Percentiles rank a stretch among this genome's conserved stretches.
phyloP scores from a whole-genome alignment of 2,888 invertebrate genomes.

The Lasioglossum villosulum region DNA sequence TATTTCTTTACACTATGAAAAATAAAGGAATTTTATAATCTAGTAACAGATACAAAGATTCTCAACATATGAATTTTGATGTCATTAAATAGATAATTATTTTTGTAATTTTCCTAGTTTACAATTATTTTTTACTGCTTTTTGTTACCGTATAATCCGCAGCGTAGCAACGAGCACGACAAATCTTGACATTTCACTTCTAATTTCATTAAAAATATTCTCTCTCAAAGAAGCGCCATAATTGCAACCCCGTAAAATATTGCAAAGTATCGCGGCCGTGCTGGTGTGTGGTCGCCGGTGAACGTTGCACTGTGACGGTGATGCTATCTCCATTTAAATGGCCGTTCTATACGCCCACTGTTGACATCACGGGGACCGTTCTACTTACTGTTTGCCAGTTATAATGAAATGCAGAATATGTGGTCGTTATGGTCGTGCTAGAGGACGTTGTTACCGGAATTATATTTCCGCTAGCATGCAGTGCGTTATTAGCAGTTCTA shows the following conservation, averaged over 20 bases:
- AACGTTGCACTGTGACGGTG: neutral
- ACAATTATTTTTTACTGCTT: neutral
- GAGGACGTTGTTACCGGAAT: conserved; percentile 12
- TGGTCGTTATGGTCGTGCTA: conserved; percentile 5
- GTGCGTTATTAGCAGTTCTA: conserved; percentile 8
- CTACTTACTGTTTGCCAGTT: conserved; percentile 12
- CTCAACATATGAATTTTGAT: neutral
- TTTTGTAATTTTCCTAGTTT: neutral
- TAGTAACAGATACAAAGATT: neutral
- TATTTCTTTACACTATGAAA: neutral
- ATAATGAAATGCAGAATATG: conserved; percentile 11
- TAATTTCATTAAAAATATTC: neutral
- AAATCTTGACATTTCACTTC: neutral
- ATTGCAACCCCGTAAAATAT: neutral
- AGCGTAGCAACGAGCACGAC: neutral
- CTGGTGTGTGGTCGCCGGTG: neutral
- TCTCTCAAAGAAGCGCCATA: neutral
- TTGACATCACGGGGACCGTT: neutral
- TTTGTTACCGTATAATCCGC: neutral
- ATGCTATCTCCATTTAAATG: conserved; percentile 5
- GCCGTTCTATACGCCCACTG: neutral
- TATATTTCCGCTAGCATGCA: neutral
- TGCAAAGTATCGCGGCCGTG: neutral
- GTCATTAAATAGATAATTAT: neutral
- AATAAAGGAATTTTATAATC: neutral